phyloP scores from a whole-genome alignment of 1,140 invertebrate species.

The Tyrophagus putrescentiae region DNA sequence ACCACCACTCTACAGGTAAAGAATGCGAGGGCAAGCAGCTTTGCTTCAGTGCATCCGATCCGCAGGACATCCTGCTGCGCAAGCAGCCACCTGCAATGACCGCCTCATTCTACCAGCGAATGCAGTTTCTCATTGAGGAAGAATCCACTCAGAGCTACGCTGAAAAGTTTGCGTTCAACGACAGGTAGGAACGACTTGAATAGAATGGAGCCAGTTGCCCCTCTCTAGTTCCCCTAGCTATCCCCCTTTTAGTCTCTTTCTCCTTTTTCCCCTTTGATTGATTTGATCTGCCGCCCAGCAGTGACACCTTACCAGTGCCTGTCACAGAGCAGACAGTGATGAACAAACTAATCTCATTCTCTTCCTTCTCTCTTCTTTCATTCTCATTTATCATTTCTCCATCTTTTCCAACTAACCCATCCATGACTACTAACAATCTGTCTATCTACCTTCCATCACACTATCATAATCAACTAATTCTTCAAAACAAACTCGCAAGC shows the following conservation, averaged over 20 bases:
- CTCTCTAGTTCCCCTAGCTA: background rate
- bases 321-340: too few species aligned
- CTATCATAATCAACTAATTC: background rate
- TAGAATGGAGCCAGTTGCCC: too few species aligned
- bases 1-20: slow-evolving; percentile 29
- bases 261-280: background rate
- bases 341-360: slow-evolving; percentile 10
- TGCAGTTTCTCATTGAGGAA: slow-evolving; percentile 95
- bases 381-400: background rate
- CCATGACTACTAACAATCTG: background rate
- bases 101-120: slow-evolving; percentile 90
- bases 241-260: slow-evolving; percentile 1
- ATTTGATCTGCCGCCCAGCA: background rate
- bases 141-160: slow-evolving; percentile 96
- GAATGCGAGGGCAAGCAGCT: slow-evolving; percentile 75
- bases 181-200: too few species aligned
- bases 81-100: slow-evolving; percentile 91
- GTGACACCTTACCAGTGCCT: background rate
- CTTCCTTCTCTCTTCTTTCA: background rate
- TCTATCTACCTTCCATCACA: background rate
- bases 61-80: slow-evolving; percentile 77
- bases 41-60: slow-evolving; percentile 85
- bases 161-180: slow-evolving; percentile 87
- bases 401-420: background rate
- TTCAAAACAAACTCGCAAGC: background rate